Conservation (phyloP, 2,888 invertebrate species). For the Catocala nupta region DNA sequence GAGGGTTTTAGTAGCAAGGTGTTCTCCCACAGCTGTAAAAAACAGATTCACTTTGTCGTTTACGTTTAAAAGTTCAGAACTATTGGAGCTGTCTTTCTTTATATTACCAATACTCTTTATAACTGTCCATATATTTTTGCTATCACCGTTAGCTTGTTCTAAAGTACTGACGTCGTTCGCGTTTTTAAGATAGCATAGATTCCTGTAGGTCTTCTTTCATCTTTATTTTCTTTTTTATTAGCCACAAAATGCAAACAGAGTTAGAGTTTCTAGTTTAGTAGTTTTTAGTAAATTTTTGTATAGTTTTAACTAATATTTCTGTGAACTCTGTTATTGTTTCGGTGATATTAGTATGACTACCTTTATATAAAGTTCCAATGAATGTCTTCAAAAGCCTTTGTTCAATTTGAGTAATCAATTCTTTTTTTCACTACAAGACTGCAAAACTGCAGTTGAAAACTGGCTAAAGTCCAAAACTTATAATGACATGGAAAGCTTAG, state of each 20-base stretch:
- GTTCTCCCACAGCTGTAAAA: slow-evolving; percentile 6
- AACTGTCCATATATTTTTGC: slow-evolving; percentile 12
- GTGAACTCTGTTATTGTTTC: neutral
- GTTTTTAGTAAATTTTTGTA: neutral
- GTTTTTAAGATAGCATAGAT: slow-evolving; percentile 9
- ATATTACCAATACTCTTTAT: slow-evolving; percentile 11
- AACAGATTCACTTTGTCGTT: no score
- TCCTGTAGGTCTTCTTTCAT: slow-evolving; percentile 13
- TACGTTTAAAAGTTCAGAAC: neutral
- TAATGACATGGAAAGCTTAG: no score
- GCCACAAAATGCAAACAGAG: slow-evolving; percentile 2
- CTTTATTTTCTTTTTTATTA: slow-evolving; percentile 1
- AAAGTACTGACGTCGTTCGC: neutral
- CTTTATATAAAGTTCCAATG: slow-evolving; percentile 5
- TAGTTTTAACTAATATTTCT: neutral
- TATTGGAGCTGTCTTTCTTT: neutral
- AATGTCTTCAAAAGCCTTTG: slow-evolving; percentile 2
- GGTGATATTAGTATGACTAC: neutral
- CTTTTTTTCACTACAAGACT: no score
- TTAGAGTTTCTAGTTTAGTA: slow-evolving; percentile 5
- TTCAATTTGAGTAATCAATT: slow-evolving; percentile 6
- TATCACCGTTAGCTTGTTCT: slow-evolving; percentile 2
- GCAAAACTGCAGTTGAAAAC: no score
- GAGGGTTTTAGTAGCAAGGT: slow-evolving; percentile 4
- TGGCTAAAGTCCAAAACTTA: no score